Evolutionary conservation across 35 echinoderm and acorn worm species (phyloP).

Genomic region (Apostichopus parvimensis): DNA sequence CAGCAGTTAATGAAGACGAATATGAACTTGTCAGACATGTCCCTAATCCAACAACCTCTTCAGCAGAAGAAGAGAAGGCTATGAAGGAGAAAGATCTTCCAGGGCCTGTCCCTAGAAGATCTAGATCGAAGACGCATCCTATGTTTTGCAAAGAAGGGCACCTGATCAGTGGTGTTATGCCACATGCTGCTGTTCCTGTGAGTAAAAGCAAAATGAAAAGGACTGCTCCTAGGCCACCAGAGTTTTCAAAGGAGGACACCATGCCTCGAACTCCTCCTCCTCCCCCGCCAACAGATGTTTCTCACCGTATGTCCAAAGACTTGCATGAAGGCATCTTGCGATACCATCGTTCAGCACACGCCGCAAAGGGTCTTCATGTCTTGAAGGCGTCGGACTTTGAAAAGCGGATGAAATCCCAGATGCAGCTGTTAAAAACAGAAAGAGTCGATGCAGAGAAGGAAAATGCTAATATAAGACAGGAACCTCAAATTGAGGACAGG

Average conservation of each 20-base stretch:
- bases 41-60: neutral
- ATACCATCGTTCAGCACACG: neutral
- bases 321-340: conserved; percentile 28
- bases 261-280: conserved; percentile 50
- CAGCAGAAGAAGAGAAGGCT: neutral
- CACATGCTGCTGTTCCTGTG: neutral
- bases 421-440: neutral
- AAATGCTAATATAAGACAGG: neutral
- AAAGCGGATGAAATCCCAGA: neutral
- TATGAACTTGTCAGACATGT: conserved; percentile 26
- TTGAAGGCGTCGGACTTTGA: neutral
- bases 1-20: conserved; percentile 35
- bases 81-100: neutral
- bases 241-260: conserved; percentile 30
- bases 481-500: neutral
- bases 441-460: neutral
- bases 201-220: conserved; percentile 21
- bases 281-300: conserved; percentile 28
- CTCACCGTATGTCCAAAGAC: conserved; percentile 26
- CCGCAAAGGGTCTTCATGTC: neutral
- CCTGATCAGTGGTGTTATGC: neutral
- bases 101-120: neutral
- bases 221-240: conserved; percentile 44
- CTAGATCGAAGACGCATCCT: conserved; percentile 39
- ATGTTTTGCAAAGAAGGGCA: conserved; percentile 46